phyloP scores from a whole-genome alignment of 2,888 invertebrate genomes.

The Limnephilus marmoratus region DNA sequence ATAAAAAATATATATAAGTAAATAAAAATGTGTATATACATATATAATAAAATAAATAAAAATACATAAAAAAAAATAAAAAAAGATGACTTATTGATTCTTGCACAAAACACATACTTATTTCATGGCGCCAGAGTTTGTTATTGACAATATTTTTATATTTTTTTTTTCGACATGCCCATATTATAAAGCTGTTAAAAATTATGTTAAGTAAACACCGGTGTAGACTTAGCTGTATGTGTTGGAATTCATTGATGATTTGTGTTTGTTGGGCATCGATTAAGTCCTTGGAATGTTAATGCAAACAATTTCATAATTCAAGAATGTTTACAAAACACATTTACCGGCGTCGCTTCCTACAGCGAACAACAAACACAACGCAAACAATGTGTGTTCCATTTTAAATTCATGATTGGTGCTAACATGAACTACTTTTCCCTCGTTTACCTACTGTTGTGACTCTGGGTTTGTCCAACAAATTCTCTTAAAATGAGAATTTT shows the following conservation, averaged over 20 bases:
- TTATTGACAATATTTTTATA: no score
- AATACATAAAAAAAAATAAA: no score
- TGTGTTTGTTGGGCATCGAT: neutral
- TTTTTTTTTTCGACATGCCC: neutral
- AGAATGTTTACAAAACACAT: constrained; percentile 12
- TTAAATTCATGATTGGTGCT: neutral
- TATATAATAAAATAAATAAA: no score
- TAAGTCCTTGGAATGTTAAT: constrained; percentile 19
- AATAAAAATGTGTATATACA: no score
- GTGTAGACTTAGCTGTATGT: neutral
- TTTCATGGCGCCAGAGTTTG: neutral
- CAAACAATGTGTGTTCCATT: neutral
- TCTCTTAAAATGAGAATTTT: no score
- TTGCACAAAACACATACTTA: neutral
- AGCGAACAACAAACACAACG: neutral
- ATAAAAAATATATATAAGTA: no score
- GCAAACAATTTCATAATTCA: neutral
- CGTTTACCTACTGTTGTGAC: no score
- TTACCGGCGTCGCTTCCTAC: constrained; percentile 5
- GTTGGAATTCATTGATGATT: neutral
- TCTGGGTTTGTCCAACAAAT: no score
- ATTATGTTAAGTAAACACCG: neutral
- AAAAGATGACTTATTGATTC: no score
- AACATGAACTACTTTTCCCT: neutral
- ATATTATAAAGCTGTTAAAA: constrained; percentile 2